Conservation (phyloP, 2,888 invertebrate species). For the Drosophila siamana region DNA sequence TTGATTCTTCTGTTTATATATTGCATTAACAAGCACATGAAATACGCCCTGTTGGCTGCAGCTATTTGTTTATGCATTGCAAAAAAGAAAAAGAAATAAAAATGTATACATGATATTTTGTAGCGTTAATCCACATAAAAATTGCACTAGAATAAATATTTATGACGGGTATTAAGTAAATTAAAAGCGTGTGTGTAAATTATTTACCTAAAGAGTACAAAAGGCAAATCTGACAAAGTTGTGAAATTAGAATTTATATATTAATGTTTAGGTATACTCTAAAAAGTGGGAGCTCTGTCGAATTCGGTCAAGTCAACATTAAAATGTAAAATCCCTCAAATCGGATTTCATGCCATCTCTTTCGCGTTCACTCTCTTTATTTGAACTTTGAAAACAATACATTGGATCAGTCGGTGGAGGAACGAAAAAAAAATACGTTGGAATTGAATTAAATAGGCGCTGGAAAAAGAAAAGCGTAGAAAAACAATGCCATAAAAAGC, state of each 20-base stretch:
- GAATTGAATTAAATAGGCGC: constrained; percentile 61
- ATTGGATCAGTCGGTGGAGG: constrained; percentile 29
- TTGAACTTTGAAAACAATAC: constrained; percentile 34
- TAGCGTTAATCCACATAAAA: constrained; percentile 5
- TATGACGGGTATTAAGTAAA: constrained; percentile 13
- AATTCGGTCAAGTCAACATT: constrained; percentile 32
- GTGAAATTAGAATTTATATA: not conserved
- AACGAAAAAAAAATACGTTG: constrained; percentile 12
- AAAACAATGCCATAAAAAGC: constrained; percentile 44
- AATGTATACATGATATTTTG: not conserved
- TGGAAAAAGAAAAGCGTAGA: constrained; percentile 37
- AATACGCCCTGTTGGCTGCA: constrained; percentile 9
- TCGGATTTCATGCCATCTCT: constrained; percentile 42
- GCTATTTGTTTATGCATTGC: constrained; percentile 29
- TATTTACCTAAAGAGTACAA: not conserved
- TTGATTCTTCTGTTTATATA: constrained; percentile 26
- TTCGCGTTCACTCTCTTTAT: constrained; percentile 3
- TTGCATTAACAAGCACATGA: constrained; percentile 11
- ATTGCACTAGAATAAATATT: constrained; percentile 16
- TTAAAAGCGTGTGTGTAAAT: constrained; percentile 2
- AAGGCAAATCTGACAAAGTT: constrained; percentile 10
- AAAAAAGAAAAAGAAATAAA: too few species aligned
- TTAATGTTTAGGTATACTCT: not conserved
- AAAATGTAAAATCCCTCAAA: constrained; percentile 51
- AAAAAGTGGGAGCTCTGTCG: not conserved